Base-by-base conservation (phyloP, 2,113 vertebrate genomes). In the Dissostichus mawsoni region DNA sequence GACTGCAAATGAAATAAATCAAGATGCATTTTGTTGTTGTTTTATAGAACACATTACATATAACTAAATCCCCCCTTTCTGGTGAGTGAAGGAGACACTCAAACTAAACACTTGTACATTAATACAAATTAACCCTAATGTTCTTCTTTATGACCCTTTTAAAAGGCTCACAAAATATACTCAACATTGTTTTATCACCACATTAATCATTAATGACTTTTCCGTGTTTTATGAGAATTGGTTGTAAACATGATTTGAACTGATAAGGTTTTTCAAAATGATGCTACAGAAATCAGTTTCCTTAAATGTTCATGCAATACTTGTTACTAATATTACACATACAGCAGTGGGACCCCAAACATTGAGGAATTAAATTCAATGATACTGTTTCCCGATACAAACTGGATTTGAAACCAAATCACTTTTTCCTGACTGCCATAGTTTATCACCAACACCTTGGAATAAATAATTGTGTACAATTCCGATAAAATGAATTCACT, bases 1-100 rank as follows among this genome's bases (percentile, higher is more conserved):
- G 1, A 14, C 10, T 51, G 57, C 48, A 78, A 69, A 58, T 45
- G 17, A 70, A 74, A 65, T 50, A n/a, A 11, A 75, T 36, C 8
- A 13, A 20, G 9, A 57, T 52, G n/a, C 6, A 44, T 74, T 47
- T 55, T 4, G 5, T 72, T 64, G 62, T 59, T 50, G 12, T 68
- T 71, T 11, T 23, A 62, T 7, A 16, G 29, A 17, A 23, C 9
- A 45, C 14, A 53, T 23, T 11, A 52, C 17, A 44, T 63, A 2
- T 20, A 9, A n/a, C 55, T 17, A 18, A 45, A 12, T 18, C 33
- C 12, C 5, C 25, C 8, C 44, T 48, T 45, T 20, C 9, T 45
- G 41, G 13, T 57, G 20, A 71, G 9, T 47, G 8, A 71, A 25
- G 13, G 12, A 67, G 9, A 71, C 50, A 44, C 18, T 3, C 33